Evolutionary conservation across 2,113 vertebrate species (phyloP), one percentile per base, ranked within the genome.

Genomic region (Hystrix cristata): DNA sequence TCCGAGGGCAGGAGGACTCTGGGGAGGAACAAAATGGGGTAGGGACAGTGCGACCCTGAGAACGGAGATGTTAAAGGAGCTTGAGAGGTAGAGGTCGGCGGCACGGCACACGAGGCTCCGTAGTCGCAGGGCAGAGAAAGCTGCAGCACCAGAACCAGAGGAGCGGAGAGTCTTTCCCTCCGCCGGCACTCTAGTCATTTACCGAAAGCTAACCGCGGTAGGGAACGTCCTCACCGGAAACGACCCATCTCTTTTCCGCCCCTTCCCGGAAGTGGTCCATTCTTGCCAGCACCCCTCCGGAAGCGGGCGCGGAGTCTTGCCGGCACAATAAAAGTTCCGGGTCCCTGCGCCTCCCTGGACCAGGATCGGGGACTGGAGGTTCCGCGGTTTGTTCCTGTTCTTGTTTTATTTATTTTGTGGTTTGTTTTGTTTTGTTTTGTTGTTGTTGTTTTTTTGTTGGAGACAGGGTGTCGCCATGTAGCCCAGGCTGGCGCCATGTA

Each of bases 261-360:
- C 48, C 60, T 31, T 43, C 0, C 65, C 67, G 83, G 91, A 93
- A 87, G 48, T 38, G 18, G 29, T 78, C 94, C 94, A 0, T 19
- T 2, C 29, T 51, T 9, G 29, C 19, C 29, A 1, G 60, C 3
- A 51, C n/a, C 53, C 38, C 65, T 31, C 78, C 69, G 84, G 92
- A 91, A 87, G 51, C 46, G 7, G 31, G 25, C 1, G 8, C 1
- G 10, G 12, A 15, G 23, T 76, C 11, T 23, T 0, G 3, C 4
- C 5, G 10, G 3, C 65, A 6, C 0, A 0, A 25, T 29, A 4
- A 38, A 10, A 29, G 98, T 98, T 98, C 97, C 97, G 80, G 14
- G 0, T 29, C 0, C 0, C 21, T 25, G 43, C 55, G 10, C 46
- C 3, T 10, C 3, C 7, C 19, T 8, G 8, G 2, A 19, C 0